phyloP scores from a whole-genome alignment of 2,113 vertebrate species.

The Clarias macrocephalus region DNA sequence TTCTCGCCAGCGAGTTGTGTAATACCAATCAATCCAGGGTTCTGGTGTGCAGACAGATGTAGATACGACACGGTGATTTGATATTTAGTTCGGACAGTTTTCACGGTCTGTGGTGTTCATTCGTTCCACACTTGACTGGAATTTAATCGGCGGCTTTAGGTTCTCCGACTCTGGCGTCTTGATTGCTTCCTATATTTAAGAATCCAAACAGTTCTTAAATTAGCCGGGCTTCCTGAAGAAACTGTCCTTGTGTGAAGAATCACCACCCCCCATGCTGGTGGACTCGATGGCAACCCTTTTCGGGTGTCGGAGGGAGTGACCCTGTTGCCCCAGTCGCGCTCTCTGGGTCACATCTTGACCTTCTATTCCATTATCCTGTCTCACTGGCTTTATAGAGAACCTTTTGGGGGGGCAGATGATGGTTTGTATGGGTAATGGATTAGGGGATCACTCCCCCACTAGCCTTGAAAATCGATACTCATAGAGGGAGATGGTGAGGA shows the following conservation, averaged over 20 bases:
- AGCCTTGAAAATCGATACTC: constrained; percentile 6
- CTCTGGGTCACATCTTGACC: neutral
- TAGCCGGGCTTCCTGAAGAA: neutral
- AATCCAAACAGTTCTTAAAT: too few species aligned
- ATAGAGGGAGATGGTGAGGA: neutral
- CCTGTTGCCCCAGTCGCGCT: neutral
- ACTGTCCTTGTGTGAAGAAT: neutral
- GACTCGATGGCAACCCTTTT: neutral
- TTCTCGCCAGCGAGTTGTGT: neutral
- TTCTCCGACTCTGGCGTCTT: neutral
- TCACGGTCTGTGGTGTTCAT: neutral
- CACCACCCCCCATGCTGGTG: neutral
- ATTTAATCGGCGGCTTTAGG: neutral
- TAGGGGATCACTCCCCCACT: constrained; percentile 23
- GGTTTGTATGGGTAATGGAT: constrained; percentile 52
- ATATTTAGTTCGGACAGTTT: neutral
- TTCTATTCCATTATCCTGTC: constrained; percentile 26
- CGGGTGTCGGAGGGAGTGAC: neutral
- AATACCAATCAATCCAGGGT: constrained; percentile 5
- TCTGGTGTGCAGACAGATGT: neutral
- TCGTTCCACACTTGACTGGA: too few species aligned
- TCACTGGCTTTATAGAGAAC: constrained; percentile 27
- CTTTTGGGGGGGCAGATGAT: constrained; percentile 13
- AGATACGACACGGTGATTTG: too few species aligned
- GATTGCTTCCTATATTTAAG: neutral